Evolutionary conservation across 2,888 invertebrate genomes (phyloP).

Genomic region (Holacanthella duospinosa): DNA sequence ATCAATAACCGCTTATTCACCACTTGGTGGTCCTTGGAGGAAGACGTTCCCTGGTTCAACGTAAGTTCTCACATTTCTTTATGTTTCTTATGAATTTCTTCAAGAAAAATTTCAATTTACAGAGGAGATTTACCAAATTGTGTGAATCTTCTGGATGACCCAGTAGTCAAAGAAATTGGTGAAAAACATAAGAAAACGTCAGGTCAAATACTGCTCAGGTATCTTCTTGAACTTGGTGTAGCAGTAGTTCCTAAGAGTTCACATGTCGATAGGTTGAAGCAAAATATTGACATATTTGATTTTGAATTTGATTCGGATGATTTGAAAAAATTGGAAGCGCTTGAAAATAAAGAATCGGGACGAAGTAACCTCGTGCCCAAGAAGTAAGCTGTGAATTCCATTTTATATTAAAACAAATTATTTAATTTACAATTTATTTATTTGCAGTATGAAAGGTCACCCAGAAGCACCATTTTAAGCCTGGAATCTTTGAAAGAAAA

Average conservation of each 20-base stretch:
- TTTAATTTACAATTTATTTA: no score
- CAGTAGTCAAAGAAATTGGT: slow-evolving; percentile 40
- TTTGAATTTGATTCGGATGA: slow-evolving; percentile 44
- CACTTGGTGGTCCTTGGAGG: slow-evolving; percentile 6
- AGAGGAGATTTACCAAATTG: background rate
- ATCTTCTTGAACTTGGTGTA: slow-evolving; percentile 60
- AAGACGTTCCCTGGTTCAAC: background rate
- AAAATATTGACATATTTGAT: slow-evolving; percentile 57
- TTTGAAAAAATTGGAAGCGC: slow-evolving; percentile 49
- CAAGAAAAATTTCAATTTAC: background rate
- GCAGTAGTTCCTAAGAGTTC: slow-evolving; percentile 75
- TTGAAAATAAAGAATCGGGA: slow-evolving; percentile 51
- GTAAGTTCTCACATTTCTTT: background rate
- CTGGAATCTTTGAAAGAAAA: no score
- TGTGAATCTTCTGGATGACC: slow-evolving; percentile 21
- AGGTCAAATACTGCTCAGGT: slow-evolving; percentile 64
- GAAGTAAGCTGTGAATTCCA: background rate
- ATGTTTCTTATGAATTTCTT: background rate
- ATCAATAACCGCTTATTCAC: slow-evolving; percentile 2
- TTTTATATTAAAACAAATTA: background rate
- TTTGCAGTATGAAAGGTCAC: background rate
- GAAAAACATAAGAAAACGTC: slow-evolving; percentile 53
- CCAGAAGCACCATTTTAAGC: background rate
- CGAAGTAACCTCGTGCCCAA: background rate
- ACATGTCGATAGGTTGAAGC: slow-evolving; percentile 55